These are phyloP conservation scores for Crocidura indochinensis DNA, from an alignment of 2,797 vertebrate species.

Conservation along the genomic window DNA sequence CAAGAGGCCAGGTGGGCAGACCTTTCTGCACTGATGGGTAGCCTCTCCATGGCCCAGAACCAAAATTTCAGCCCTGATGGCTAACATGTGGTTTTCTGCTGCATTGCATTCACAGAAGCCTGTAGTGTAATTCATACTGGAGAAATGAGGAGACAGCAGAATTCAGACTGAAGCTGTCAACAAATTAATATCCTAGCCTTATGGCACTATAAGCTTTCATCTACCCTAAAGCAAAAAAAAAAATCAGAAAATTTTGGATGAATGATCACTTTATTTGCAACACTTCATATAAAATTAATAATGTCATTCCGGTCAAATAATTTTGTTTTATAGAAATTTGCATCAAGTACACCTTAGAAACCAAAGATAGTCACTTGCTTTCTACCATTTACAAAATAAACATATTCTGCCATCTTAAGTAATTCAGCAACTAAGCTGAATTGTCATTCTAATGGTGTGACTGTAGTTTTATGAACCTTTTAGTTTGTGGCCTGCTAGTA, in stretches of 20 bases:
- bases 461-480: neutral
- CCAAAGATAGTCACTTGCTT: neutral
- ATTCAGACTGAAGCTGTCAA: constrained; percentile 67
- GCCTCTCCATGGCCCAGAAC: constrained; percentile 92
- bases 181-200: constrained; percentile 60
- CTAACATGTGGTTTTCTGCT: constrained; percentile 91
- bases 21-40: constrained; percentile 92
- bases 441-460: constrained; percentile 35
- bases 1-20: constrained; percentile 92
- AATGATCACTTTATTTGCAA: neutral
- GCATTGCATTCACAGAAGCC: constrained; percentile 77
- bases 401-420: neutral
- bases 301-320: constrained; percentile 32
- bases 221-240: constrained; percentile 8
- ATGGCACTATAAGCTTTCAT: neutral
- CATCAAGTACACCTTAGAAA: neutral
- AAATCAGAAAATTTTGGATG: constrained; percentile 12
- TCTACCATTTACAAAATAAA: constrained; percentile 3
- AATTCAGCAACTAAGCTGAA: neutral
- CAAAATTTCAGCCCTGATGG: constrained; percentile 91
- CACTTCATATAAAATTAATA: neutral
- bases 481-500: constrained; percentile 21
- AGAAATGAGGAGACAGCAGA: constrained; percentile 77
- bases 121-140: constrained; percentile 79
- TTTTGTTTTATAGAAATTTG: neutral